phyloP scores from a whole-genome alignment of 2,797 vertebrate species.

The Trichosurus vulpecula region DNA sequence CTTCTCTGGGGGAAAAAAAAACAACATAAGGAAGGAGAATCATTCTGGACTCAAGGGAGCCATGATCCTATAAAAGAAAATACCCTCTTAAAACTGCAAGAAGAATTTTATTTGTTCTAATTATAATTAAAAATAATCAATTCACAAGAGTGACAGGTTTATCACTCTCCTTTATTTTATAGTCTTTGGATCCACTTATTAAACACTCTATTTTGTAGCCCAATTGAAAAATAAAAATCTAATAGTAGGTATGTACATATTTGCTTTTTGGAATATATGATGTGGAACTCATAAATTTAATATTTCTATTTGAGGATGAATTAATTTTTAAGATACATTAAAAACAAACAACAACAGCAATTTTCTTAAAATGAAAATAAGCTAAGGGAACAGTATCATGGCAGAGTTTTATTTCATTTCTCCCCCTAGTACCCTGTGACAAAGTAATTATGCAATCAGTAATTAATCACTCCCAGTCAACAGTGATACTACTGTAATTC shows the following conservation, averaged over 20 bases:
- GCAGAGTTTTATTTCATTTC: conserved; percentile 46
- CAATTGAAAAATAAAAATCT: conserved; percentile 51
- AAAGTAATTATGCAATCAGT: conserved; percentile 67
- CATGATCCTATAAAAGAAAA: conserved; percentile 38
- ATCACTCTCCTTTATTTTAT: conserved; percentile 57
- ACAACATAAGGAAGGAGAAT: background rate
- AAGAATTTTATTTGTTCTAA: conserved; percentile 52
- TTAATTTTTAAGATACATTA: conserved; percentile 44
- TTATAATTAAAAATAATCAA: conserved; percentile 60
- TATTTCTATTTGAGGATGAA: conserved; percentile 46
- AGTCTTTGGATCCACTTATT: conserved; percentile 9
- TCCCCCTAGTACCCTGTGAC: conserved; percentile 29
- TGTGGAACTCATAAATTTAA: conserved; percentile 43
- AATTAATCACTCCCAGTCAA: conserved; percentile 64
- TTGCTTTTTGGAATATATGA: conserved; percentile 39
- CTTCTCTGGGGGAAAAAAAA: background rate
- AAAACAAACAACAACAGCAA: conserved; percentile 36
- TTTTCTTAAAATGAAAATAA: conserved; percentile 58
- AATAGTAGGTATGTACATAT: conserved; percentile 21
- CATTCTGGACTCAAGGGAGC: background rate
- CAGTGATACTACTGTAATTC: conserved; percentile 47
- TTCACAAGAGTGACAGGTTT: conserved; percentile 43
- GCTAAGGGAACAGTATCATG: conserved; percentile 12
- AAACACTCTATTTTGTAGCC: conserved; percentile 15
- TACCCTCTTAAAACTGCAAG: conserved; percentile 33